Evolutionary conservation across 2,113 vertebrate species (phyloP), one percentile per base, ranked within the genome.

Genomic region (Merops nubicus): DNA sequence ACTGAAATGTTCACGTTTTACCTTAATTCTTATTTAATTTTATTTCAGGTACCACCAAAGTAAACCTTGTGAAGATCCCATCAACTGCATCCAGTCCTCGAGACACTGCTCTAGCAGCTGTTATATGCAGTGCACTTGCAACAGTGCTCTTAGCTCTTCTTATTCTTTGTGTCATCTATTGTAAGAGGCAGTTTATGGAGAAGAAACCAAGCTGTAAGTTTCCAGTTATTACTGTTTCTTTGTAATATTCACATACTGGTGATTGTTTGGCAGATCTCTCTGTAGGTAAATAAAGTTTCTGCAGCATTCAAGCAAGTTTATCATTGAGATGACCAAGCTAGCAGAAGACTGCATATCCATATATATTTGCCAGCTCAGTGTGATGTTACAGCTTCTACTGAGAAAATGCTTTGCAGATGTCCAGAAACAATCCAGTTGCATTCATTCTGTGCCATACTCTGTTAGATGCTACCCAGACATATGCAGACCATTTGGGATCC

Each of bases 171-270:
- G 97, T 99, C 93, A 99, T 99, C 97, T 99, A 99, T 85, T 99
- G 99, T 93, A 99, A 99, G 97, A 99, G 99, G 53, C 99, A 99
- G 96, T 99, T 99, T 76, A 98, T 99, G 98, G 99, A 99, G 97
- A 99, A 99, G 95, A 99, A 99, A 60, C 99, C 99, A 96, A 98
- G 98, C 65, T 99, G 99, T 99, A 93, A 99, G 99, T 98, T 75
- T 82, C 26, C 33, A 47, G 0, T 47, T 20, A 23, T 36, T 29
- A 11, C 19, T 64, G 17, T 94, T 87, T 62, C 38, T 67, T 75
- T 33, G 10, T 59, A 21, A 45, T 56, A 40, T 56, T 82, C 31
- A 15, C 51, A 20, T 51, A 34, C 3, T 1, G 2, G 4, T 68
- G 34, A 45, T 79, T 45, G 28, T 57, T 95, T 88, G 50, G 15